Evolutionary conservation across 2,113 vertebrate genomes (phyloP), one percentile per base, ranked within the genome.

Genomic region (Prolemur simus): DNA sequence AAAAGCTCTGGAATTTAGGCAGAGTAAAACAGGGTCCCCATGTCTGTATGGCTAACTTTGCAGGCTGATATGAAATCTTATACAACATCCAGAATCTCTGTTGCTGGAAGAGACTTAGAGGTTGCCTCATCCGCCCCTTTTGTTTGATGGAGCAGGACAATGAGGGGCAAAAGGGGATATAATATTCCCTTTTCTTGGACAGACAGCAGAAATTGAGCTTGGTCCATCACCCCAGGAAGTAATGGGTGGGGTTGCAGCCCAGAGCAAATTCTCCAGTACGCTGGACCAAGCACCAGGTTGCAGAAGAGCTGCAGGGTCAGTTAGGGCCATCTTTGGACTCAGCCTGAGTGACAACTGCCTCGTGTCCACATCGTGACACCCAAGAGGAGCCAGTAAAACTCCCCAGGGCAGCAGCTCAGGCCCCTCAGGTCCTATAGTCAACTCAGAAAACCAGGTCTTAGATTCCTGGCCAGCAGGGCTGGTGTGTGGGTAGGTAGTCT

Each of bases 281-380:
- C 25, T 9, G 47, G 14, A 80, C 80, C 32, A 54, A 83, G 45
- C 0, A 1, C 49, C 93, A 96, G 42, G 63, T 32, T 74, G 64
- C 54, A 91, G 39, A 86, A 58, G 76, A 97, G 91, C 87, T 92
- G 80, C 1, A 1, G 76, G 88, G 95, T 95, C 91, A 74, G 21
- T 0, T n/a, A 8, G 58, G 96, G 95, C 82, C 85, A 56, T 64
- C 47, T 88, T 88, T n/a, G 52, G 74, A 87, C 54, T 63, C 69
- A n/a, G 52, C 29, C 34, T 87, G 42, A 52, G 85, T 68, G 93
- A 83, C 37, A 60, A 10, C 9, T 14, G 29, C 34, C 37, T 49
- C 29, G 23, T 14, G 45, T 71, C 58, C 74, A 69, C 60, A 18
- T 63, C 32, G 69, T 29, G n/a, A 17, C 66, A 25, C 52, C 78